Percentiles rank a stretch among this genome's conserved stretches.
Conservation (phyloP, 2,888 invertebrate genomes). For the Synergus laeviventris region DNA sequence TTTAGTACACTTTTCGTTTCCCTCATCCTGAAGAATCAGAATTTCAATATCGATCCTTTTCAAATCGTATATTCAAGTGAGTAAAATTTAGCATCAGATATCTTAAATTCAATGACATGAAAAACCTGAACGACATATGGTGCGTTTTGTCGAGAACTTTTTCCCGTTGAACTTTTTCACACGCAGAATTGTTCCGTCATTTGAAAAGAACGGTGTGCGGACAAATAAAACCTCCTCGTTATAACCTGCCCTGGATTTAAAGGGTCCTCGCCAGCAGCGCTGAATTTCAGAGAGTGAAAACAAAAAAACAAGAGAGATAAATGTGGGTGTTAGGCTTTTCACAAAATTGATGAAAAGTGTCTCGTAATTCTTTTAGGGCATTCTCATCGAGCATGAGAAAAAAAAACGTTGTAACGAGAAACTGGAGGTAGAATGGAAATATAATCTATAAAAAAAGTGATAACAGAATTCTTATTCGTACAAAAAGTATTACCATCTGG, state of each 20-base stretch:
- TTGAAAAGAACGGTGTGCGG: slow-evolving; percentile 12
- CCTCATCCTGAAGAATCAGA: not conserved
- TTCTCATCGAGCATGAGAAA: not conserved
- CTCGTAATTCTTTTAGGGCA: not conserved
- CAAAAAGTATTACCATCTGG: no score
- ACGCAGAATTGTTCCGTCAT: slow-evolving; percentile 28
- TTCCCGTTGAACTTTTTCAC: slow-evolving; percentile 13
- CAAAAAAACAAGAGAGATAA: slow-evolving; percentile 4
- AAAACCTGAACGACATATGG: slow-evolving; percentile 28
- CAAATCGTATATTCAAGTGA: slow-evolving; percentile 5
- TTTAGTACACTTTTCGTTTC: not conserved
- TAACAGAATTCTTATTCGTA: not conserved
- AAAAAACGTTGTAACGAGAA: not conserved
- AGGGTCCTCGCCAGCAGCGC: slow-evolving; percentile 2
- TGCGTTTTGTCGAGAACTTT: slow-evolving; percentile 23
- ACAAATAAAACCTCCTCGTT: slow-evolving; percentile 37
- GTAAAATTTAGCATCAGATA: slow-evolving; percentile 10
- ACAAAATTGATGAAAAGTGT: not conserved
- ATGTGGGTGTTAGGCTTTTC: slow-evolving; percentile 1
- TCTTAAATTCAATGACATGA: slow-evolving; percentile 30
- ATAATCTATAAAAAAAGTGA: not conserved
- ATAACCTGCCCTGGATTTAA: slow-evolving; percentile 14
- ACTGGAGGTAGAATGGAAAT: not conserved
- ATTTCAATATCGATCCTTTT: slow-evolving; percentile 13
- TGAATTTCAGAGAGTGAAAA: slow-evolving; percentile 17